Evolutionary conservation across 37 sponge, comb jelly and placozoan species (phyloP).

Genomic region (Petrosia ficiformis): DNA sequence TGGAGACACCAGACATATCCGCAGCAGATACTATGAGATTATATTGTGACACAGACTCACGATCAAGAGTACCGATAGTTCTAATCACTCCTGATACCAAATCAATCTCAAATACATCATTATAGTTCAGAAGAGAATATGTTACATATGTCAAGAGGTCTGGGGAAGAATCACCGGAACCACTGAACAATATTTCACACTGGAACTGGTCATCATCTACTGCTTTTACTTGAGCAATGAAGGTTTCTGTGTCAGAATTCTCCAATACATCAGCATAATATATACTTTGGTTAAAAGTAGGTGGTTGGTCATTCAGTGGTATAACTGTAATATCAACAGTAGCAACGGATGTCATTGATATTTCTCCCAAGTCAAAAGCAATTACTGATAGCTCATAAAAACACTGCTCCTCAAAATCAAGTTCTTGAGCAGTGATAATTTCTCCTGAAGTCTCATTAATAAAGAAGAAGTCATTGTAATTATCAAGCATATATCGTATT

Average conservation of each 20-base stretch:
- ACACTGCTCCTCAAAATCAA: slow-evolving; percentile 23
- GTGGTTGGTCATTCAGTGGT: slow-evolving; percentile 33
- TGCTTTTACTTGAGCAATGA: slow-evolving; percentile 4
- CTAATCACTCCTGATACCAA: background rate
- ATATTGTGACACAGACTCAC: background rate
- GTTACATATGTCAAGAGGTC: background rate
- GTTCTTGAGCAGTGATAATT: background rate
- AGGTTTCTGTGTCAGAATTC: slow-evolving; percentile 10
- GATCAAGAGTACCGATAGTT: background rate
- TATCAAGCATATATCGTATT: slow-evolving; percentile 17
- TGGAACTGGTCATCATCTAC: slow-evolving; percentile 9
- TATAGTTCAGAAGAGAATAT: slow-evolving; percentile 17
- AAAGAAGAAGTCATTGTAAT: slow-evolving; percentile 11
- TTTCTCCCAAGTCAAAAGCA: slow-evolving; percentile 24
- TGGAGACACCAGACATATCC: background rate
- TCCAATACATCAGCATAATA: slow-evolving; percentile 9
- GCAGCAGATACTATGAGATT: background rate
- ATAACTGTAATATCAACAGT: slow-evolving; percentile 20
- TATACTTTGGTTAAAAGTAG: background rate
- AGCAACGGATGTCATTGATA: background rate
- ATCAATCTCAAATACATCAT: slow-evolving; percentile 16
- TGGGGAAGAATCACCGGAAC: no score
- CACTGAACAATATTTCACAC: background rate
- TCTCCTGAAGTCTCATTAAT: slow-evolving; percentile 34
- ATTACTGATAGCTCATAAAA: slow-evolving; percentile 17